Base-by-base conservation (phyloP, 2,888 invertebrate genomes). In the Agriopis marginaria region DNA sequence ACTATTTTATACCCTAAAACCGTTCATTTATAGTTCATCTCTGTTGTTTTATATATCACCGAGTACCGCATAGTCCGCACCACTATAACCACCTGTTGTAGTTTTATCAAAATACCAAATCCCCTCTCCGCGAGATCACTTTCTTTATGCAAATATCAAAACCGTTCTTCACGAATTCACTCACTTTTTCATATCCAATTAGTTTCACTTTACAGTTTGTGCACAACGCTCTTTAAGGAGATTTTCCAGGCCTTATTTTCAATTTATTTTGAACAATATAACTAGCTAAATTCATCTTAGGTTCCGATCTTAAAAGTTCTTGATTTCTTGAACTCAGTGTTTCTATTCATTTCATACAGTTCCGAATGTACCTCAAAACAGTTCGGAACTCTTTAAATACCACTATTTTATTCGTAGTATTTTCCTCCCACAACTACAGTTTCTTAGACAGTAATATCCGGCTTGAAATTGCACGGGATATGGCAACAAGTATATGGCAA, bases 401-500 rank as follows among this genome's bases (percentile, higher is more conserved):
- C 12, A n/a, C n/a, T n/a, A 7, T 12, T 47, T 47, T 47, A n/a
- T 47, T n/a, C n/a, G 45, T 45, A 12, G 1, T 0, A 6, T 12
- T 11, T n/a, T n/a, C 47, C 47, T n/a, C 5, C n/a, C 12, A 47
- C 12, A 47, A n/a, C 47, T n/a, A n/a, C 47, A 47, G 47, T 4
- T 45, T 45, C 45, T 47, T 47, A 47, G 47, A 47, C 3, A n/a
- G n/a, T 47, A 32, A 32, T 8, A 4, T 10, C 51, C 23, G 10
- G 10, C 51, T 23, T 51, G 12, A 12, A 9, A 17, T 23, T 51
- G 17, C 51, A 51, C 17, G 23, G 14, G 12, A 23, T 58, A 58
- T 45, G 58, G 58, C 58, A 58, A 59, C 47, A 59, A 49, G 39
- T 14, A 17, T 59, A 59, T 59, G 47, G 59, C 47, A 39, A 47